Evolutionary conservation across 2,888 invertebrate genomes (phyloP), one percentile per base, ranked within the genome.

Genomic region (Drosophila hawaiiensis): DNA sequence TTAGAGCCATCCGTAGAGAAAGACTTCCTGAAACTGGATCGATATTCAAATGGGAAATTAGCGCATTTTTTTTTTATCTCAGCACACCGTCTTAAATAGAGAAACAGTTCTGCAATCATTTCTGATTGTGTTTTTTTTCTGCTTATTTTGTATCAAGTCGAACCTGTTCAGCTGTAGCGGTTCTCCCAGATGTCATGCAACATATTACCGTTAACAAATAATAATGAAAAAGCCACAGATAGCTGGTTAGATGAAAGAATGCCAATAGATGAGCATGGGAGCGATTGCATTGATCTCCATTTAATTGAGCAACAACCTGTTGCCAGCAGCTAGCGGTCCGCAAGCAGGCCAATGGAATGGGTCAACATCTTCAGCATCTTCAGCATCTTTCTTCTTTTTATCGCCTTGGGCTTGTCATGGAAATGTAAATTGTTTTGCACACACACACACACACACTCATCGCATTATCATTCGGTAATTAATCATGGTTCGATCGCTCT

Each of bases 201-300:
- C 86, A 73, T 73, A 68, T 78, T 84, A 85, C 90, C 91, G 91
- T 90, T 90, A 90, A 80, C 80, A 83, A 80, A 81, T 85, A 81
- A 90, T 84, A 91, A 85, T 78, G 75, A 72, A 81, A 74, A 39
- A 78, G 47, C 41, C 16, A 56, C 14, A 56, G 9, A 52, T 16
- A 33, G 47, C 33, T 54, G 55, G 39, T 29, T 35, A 33, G 55
- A 31, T 16, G 37, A 9, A 59, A 72, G 88, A 88, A 80, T 88
- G 80, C 78, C 84, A 77, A 72, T 72, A 61, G 67, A 49, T 60
- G 69, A 16, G 39, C 71, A 28, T 60, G 68, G 67, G 49, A 37
- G 37, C 56, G 68, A 76, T 71, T 76, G 90, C 88, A 85, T 85
- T 88, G 85, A 90, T 85, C 78, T 78, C 80, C 75, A 87, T 80